phyloP scores from a whole-genome alignment of 2,113 vertebrate genomes.

The Sapayoa aenigma region DNA sequence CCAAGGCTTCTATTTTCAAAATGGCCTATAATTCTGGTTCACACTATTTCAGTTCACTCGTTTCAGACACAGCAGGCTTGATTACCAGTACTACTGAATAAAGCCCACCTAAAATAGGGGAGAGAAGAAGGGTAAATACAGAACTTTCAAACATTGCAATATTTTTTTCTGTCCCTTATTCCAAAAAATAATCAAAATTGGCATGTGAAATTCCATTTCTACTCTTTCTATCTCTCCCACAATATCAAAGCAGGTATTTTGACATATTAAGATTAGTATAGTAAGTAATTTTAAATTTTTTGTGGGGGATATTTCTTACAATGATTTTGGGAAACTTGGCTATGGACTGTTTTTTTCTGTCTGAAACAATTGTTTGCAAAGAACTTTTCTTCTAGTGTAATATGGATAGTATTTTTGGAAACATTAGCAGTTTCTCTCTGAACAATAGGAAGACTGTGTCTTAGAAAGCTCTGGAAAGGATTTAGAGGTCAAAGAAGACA shows the following conservation, averaged over 20 bases:
- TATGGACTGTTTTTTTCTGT: not conserved
- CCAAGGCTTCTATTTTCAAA: not conserved
- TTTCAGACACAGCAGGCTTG: not conserved
- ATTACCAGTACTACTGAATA: not conserved
- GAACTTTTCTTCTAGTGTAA: not conserved
- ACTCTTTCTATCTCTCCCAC: not conserved
- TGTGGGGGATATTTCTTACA: not conserved
- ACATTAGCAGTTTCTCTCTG: not conserved
- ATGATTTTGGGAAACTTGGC: not conserved
- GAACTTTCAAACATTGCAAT: not conserved
- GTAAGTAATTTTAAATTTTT: not conserved
- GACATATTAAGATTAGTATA: not conserved
- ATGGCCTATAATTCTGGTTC: not conserved
- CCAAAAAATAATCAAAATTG: not conserved
- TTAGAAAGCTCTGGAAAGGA: conserved; percentile 65
- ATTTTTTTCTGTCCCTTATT: not conserved
- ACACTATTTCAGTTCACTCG: not conserved
- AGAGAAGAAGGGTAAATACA: not conserved
- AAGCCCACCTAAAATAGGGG: not conserved
- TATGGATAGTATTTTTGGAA: not conserved
- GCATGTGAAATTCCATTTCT: not conserved
- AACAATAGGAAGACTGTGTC: conserved; percentile 59
- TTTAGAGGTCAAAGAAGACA: conserved; percentile 69
- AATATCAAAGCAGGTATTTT: not conserved
- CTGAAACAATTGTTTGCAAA: not conserved